A percentile compares a stretch with the other conserved stretches of the same genome.
Evolutionary conservation across 2,113 vertebrate species (phyloP).

Genomic region (Malurus cyaneus): DNA sequence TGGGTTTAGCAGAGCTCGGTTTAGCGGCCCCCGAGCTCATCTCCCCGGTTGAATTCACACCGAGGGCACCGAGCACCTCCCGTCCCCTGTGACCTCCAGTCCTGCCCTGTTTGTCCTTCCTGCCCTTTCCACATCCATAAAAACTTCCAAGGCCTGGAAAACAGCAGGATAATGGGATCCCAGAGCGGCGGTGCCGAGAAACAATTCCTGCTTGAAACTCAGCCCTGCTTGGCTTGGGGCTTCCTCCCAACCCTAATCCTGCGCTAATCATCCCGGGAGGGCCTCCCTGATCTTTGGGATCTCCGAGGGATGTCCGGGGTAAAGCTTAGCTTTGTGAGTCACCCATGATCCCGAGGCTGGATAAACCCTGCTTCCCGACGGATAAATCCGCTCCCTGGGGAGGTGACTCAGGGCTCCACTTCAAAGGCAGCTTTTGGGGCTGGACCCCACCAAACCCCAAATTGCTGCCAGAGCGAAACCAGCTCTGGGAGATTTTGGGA

Average conservation of each 20-base stretch:
- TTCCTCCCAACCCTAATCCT: slow-evolving; percentile 37
- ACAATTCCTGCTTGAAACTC: slow-evolving; percentile 30
- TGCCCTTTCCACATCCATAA: not conserved
- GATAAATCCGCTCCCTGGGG: not conserved
- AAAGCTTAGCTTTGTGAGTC: slow-evolving; percentile 43
- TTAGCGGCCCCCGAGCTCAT: not conserved
- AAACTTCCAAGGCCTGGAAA: not conserved
- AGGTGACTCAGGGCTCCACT: not conserved
- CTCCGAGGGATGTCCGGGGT: not conserved
- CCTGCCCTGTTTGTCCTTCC: not conserved
- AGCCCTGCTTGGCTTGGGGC: slow-evolving; percentile 19
- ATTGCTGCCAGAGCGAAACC: not conserved
- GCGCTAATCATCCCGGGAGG: slow-evolving; percentile 33
- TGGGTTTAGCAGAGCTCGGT: not conserved
- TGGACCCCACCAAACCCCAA: not conserved
- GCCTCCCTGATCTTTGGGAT: slow-evolving; percentile 33
- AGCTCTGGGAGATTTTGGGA: not conserved
- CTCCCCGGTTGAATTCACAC: not conserved
- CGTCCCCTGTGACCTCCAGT: not conserved
- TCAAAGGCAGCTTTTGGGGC: not conserved
- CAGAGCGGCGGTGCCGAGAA: not conserved
- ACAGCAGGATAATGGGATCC: slow-evolving; percentile 12
- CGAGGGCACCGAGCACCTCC: not conserved
- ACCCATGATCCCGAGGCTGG: slow-evolving; percentile 24
- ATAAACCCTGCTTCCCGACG: no score